A percentile compares a stretch with the other conserved stretches of the same genome.
Evolutionary conservation across 2,888 invertebrate species (phyloP).

Genomic region (Caenorhabditis angaria): DNA sequence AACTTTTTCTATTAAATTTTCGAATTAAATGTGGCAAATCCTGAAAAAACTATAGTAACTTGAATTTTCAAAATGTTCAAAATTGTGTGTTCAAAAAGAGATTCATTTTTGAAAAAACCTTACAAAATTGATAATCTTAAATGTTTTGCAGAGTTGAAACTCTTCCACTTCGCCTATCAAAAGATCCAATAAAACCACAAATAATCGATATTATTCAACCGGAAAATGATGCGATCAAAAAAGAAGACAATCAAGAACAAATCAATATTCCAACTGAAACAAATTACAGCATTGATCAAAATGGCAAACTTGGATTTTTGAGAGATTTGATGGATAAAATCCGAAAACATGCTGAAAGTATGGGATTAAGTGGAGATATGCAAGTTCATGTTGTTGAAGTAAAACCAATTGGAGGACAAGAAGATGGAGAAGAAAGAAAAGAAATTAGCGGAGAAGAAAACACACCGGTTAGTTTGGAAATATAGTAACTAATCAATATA

Average conservation of each 20-base stretch:
- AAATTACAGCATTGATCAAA: constrained; percentile 24
- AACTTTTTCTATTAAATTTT: too few relatives aligned
- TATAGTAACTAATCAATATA: too few relatives aligned
- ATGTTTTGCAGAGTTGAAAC: constrained; percentile 30
- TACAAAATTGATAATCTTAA: not conserved
- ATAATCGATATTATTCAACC: constrained; percentile 27
- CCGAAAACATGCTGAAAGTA: constrained; percentile 59
- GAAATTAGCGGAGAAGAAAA: constrained; percentile 22
- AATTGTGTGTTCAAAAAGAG: too few relatives aligned
- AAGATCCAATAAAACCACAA: constrained; percentile 38
- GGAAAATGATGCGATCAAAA: not conserved
- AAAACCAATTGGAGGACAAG: constrained; percentile 45
- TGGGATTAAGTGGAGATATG: constrained; percentile 65
- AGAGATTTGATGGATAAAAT: constrained; percentile 60
- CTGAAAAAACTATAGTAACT: too few relatives aligned
- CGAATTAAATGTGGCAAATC: too few relatives aligned
- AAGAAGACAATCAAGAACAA: constrained; percentile 6
- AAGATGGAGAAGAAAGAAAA: not conserved
- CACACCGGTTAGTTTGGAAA: constrained; percentile 15
- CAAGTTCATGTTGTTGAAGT: constrained; percentile 68
- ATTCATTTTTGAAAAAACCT: too few relatives aligned
- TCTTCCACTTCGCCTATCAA: constrained; percentile 34
- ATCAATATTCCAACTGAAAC: constrained; percentile 12
- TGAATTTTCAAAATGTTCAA: too few relatives aligned
- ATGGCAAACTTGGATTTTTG: constrained; percentile 58